These are phyloP conservation scores for Chromoteleia sp. DNA, from an alignment of 2,888 invertebrate species.

Conservation along the genomic window DNA sequence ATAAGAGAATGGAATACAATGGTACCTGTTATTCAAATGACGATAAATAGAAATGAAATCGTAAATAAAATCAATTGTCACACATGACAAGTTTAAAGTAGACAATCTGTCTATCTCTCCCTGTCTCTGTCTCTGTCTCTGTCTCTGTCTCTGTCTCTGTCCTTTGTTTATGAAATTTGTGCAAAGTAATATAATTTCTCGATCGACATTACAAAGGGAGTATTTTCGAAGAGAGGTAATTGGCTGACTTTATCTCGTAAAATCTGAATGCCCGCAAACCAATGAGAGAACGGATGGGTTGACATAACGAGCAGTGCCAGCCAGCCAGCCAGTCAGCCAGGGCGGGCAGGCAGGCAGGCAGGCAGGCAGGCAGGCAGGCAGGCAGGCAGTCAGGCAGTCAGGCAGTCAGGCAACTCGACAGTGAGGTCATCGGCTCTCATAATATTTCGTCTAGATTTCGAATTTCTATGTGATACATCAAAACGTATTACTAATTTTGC, in stretches of 20 bases:
- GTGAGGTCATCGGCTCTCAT: conserved; percentile 70
- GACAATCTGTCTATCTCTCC: too few species aligned
- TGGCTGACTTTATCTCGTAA: conserved; percentile 72
- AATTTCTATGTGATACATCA: conserved; percentile 66
- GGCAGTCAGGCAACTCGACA: conserved; percentile 53
- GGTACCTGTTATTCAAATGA: background rate
- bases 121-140: too few species aligned
- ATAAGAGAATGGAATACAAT: background rate
- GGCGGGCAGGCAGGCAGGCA: background rate
- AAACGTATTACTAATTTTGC: conserved; percentile 63
- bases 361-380: conserved; percentile 38
- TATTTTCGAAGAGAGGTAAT: conserved; percentile 69
- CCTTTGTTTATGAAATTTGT: conserved; percentile 66
- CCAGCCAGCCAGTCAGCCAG: conserved; percentile 47
- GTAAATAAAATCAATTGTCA: conserved; percentile 62
- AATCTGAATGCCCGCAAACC: conserved; percentile 71
- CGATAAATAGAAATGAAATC: conserved; percentile 33
- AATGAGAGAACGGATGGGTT: conserved; percentile 71
- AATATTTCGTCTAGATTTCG: conserved; percentile 66
- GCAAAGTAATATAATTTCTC: conserved; percentile 68
- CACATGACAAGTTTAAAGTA: conserved; percentile 60
- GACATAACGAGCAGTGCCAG: conserved; percentile 70
- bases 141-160: too few species aligned
- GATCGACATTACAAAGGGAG: conserved; percentile 69
- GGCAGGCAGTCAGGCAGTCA: conserved; percentile 65